Conservation (phyloP, 2,888 invertebrate genomes). For the Acanthosepion esculentum region DNA sequence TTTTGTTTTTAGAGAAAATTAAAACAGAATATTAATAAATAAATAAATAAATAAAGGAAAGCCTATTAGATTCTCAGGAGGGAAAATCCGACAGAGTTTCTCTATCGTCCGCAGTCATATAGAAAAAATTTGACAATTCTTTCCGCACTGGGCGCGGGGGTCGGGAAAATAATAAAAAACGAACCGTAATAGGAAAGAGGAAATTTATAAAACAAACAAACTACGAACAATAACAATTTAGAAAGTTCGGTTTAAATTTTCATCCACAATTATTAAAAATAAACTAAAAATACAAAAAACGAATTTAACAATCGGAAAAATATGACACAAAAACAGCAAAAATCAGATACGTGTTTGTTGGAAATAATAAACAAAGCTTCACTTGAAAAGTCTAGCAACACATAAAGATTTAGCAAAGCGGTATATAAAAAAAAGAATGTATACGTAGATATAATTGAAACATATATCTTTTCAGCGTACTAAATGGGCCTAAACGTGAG, state of each 20-base stretch:
- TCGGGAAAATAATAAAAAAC: not conserved
- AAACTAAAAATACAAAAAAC: not conserved
- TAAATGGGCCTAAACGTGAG: not conserved
- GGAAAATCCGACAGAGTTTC: not conserved
- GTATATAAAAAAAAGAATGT: not conserved
- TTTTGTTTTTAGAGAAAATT: too few species aligned
- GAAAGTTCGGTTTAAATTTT: not conserved
- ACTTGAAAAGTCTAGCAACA: not conserved
- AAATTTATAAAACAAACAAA: too few species aligned
- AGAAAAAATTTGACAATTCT: not conserved
- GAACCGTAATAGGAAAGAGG: too few species aligned
- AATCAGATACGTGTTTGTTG: not conserved
- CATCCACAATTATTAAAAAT: not conserved
- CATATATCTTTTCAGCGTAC: not conserved
- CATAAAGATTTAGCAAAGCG: not conserved
- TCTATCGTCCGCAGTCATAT: not conserved
- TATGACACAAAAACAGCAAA: not conserved
- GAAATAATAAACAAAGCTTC: not conserved
- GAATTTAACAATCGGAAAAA: not conserved
- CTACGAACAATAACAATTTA: not conserved
- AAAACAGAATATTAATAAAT: too few species aligned
- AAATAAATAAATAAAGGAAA: too few species aligned
- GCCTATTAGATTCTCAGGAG: not conserved
- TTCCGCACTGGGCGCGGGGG: not conserved
- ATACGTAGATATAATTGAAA: not conserved